Evolutionary conservation across 2,888 invertebrate genomes (phyloP), one percentile per base, ranked within the genome.

Genomic region (Physocephala rufipes): DNA sequence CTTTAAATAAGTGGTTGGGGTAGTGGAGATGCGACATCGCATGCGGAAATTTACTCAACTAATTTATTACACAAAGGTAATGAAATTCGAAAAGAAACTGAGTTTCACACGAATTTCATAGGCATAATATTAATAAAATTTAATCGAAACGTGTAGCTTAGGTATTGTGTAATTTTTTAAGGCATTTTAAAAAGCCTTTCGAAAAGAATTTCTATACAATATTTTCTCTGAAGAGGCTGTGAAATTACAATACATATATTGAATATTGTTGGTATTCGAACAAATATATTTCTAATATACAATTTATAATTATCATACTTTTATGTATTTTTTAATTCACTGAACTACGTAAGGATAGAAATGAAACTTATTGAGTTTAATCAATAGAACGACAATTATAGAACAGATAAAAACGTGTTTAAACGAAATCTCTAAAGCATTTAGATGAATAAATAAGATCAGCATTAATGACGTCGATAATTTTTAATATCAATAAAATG

Each of bases 141-240:
- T 70, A 66, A 70, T 69, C 70, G 73, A 66, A 64, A 51, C n/a
- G n/a, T n/a, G n/a, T n/a, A n/a, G n/a, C n/a, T n/a, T 47, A 51
- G 43, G 26, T 65, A 61, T 70, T 69, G 62, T 47, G 49, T 49
- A 65, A 71, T 69, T 51, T 71, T 58, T 58, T 67, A 67, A n/a
- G n/a, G n/a, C n/a, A n/a, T n/a, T n/a, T n/a, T n/a, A n/a, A n/a
- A 67, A 45, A 62, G 19, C 19, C 36, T 26, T 26, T 19, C 13
- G n/a, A 62, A 43, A n/a, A 61, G 13, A 30, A 53, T 21, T 30
- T 53, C 24, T 63, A 49, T 67, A 7, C 36, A 36, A 36, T 36
- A 4, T 36, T 36, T 9, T 36, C 36, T 79, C 76, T 80, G 79
- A 78, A 82, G 83, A 82, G 82, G 82, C 82, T 82, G 82, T 82